Base-by-base conservation (phyloP, 2,113 vertebrate species). In the Bos javanicus region DNA sequence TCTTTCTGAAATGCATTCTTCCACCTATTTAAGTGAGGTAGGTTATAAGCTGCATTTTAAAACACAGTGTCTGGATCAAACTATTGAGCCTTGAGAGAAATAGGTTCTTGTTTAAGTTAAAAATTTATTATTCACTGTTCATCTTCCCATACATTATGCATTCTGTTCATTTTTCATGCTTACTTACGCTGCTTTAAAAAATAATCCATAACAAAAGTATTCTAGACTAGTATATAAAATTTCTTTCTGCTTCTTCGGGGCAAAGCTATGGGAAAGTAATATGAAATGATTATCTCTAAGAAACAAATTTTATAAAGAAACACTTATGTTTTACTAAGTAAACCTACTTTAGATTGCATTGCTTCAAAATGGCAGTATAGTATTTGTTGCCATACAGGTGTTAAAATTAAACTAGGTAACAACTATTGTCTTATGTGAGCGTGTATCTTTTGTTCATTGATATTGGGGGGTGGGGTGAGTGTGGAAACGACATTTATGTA, bases 31-130 rank as follows among this genome's bases (percentile, higher is more conserved):
- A 74, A 91, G n/a, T 57, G 57, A 82, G 52, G 94, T 83, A 81
- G 76, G 91, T 92, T 98, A 97, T 92, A 97, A 97, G 95, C 92
- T 94, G 54, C 46, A 97, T 98, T 98, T 98, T 98, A 90, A 98
- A 98, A 98, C 87, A 96, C 23, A 97, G 1, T 95, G 86, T 96
- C 36, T 98, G 98, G 95, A 95, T 98, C 97, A 96, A 96, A 95
- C 95, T 97, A 80, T 94, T 97, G 52, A 91, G 89, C 94, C 95
- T 92, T 25, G 0, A 96, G 89, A 95, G 26, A 95, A 97, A 93
- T 56, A 93, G 36, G 6, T 93, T 96, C 88, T 95, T 82, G 54
- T 94, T 80, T 97, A 97, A 97, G 54, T 93, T 98, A 96, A 92
- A 97, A 81, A 71, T 98, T 89, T 57, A 95, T 98, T 97, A 93